These are phyloP conservation scores for Lymantria dispar DNA, from an alignment of 2,888 invertebrate species.

Conservation along the genomic window DNA sequence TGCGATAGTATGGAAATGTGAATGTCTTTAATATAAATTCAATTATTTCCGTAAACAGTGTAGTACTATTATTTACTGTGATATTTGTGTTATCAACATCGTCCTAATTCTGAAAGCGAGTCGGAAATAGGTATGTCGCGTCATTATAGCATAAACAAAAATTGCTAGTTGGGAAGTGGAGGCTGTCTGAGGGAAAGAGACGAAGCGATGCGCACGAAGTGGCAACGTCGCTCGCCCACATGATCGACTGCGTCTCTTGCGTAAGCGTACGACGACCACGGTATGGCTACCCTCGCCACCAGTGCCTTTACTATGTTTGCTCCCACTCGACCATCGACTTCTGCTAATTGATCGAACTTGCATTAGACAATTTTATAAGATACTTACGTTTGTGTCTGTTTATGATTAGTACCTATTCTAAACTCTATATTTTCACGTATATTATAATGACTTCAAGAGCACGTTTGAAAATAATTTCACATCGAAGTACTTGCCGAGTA, in stretches of 20 bases:
- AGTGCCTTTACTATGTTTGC: slow-evolving; percentile 31
- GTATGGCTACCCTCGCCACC: slow-evolving; percentile 42
- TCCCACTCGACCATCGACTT: slow-evolving; percentile 41
- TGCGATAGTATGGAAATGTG: too few species aligned
- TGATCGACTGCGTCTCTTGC: slow-evolving; percentile 76
- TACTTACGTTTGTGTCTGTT: background rate
- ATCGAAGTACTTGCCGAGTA: background rate
- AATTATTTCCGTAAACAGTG: slow-evolving; percentile 37
- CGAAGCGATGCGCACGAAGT: slow-evolving; percentile 49
- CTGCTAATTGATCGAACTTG: slow-evolving; percentile 47
- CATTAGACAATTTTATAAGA: slow-evolving; percentile 7
- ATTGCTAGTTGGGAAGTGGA: slow-evolving; percentile 65
- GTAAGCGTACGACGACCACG: slow-evolving; percentile 75
- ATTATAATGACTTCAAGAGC: too few species aligned
- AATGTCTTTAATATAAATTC: background rate
- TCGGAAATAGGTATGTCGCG: slow-evolving; percentile 60
- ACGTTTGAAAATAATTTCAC: too few species aligned
- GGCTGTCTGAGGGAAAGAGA: slow-evolving; percentile 64
- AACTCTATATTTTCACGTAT: too few species aligned
- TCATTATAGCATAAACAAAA: slow-evolving; percentile 77
- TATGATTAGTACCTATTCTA: too few species aligned
- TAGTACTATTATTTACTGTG: slow-evolving; percentile 15
- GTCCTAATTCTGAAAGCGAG: slow-evolving; percentile 69
- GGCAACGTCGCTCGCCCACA: slow-evolving; percentile 77
- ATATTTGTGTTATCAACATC: slow-evolving; percentile 42